Conservation (phyloP, 1,140 invertebrate genomes). For the Aphelenchoides besseyi region DNA sequence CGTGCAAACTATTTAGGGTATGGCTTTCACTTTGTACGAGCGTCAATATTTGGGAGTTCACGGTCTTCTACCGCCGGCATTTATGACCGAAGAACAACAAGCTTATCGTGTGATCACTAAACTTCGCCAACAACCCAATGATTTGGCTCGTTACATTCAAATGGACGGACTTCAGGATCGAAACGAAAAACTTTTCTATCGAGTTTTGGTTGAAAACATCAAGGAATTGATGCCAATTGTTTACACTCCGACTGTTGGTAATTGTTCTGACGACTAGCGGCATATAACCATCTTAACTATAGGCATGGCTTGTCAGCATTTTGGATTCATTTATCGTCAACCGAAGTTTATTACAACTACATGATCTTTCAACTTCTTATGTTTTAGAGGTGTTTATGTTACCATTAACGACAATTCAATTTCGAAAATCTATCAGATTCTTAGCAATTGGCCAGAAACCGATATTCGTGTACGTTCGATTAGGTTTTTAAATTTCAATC, state of each 20-base stretch:
- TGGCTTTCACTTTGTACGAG: conserved; percentile 84
- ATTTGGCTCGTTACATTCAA: conserved; percentile 66
- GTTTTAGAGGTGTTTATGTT: conserved; percentile 78
- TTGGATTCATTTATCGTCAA: conserved; percentile 85
- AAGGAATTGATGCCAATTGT: conserved; percentile 85
- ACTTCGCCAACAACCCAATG: conserved; percentile 79
- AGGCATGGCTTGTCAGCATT: conserved; percentile 91
- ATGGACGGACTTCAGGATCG: conserved; percentile 71
- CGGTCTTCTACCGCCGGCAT: conserved; percentile 83
- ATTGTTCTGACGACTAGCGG: background rate
- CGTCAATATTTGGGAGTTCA: conserved; percentile 85
- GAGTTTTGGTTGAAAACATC: conserved; percentile 84
- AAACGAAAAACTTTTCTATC: conserved; percentile 92
- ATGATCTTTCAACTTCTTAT: background rate
- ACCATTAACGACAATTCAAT: conserved; percentile 94
- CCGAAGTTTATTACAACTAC: too few relatives aligned
- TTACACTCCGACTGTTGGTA: conserved; percentile 86
- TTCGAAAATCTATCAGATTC: conserved; percentile 64
- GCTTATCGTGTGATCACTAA: conserved; percentile 75
- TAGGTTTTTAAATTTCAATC: background rate
- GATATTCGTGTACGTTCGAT: conserved; percentile 68
- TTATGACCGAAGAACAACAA: conserved; percentile 87
- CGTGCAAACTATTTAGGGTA: conserved; percentile 66
- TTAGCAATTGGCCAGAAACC: conserved; percentile 78
- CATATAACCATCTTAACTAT: too few relatives aligned